Evolutionary conservation across 2,888 invertebrate species (phyloP).

Genomic region (Hirudinaria manillensis): DNA sequence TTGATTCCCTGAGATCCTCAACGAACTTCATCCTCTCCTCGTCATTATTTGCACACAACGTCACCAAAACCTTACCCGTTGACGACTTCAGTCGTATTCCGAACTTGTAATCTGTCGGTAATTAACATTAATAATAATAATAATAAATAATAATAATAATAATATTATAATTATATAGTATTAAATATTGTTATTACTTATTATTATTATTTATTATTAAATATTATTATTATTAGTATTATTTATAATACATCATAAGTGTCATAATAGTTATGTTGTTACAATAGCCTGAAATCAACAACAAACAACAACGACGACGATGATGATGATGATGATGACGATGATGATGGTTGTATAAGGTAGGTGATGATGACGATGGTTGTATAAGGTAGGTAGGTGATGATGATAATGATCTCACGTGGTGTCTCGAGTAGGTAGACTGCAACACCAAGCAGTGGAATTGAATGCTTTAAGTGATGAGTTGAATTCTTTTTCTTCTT

Average conservation of each 20-base stretch:
- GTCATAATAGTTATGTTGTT: no score
- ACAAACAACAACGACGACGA: no score
- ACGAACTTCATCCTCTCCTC: constrained; percentile 97
- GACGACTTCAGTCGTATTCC: constrained; percentile 85
- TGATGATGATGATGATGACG: no score
- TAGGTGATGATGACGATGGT: no score
- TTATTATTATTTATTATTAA: no score
- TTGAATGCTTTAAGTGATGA: constrained; percentile 89
- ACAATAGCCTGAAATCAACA: no score
- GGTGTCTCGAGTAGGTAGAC: constrained; percentile 74
- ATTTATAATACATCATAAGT: neutral
- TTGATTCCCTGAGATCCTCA: constrained; percentile 90
- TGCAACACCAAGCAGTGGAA: constrained; percentile 83
- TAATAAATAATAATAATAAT: neutral
- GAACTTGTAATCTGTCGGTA: constrained; percentile 77
- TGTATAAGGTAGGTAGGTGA: no score
- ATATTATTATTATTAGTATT: no score
- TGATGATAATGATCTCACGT: constrained; percentile 44
- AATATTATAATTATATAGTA: neutral
- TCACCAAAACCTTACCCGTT: constrained; percentile 76
- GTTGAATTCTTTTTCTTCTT: constrained; percentile 88
- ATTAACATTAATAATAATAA: constrained; percentile 6
- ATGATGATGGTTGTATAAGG: no score
- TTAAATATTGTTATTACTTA: no score
- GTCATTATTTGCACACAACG: constrained; percentile 94